Base-by-base conservation (phyloP, 2,797 vertebrate species). In the Phoxinus dragarum region DNA sequence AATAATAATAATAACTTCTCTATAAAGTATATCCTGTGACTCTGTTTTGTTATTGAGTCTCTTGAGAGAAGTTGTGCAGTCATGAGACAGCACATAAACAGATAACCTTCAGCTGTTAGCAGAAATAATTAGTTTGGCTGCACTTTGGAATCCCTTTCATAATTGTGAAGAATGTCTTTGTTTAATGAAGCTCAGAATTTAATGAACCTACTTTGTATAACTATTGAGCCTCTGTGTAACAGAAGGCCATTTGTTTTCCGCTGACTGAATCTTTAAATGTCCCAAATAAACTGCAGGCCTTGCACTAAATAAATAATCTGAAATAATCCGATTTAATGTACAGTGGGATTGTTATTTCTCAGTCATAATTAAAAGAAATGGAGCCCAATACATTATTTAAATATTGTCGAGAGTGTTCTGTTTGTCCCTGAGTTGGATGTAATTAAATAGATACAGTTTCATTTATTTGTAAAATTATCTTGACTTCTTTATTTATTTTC, bases 121-220 rank as follows among this genome's bases (percentile, higher is more conserved):
- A 68, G 64, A 42, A 36, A 23, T 81, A 68, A 73, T 77, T 49
- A 77, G 67, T 81, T 23, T n/a, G 72, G 56, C 34, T 23, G 54
- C 73, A 74, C 47, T 86, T 68, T 69, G 34, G 16, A 75, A 82
- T 71, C 10, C 56, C 1, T 31, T 81, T 82, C 42, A 86, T 59
- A 71, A 82, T 54, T 64, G 12, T 74, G 56, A 78, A 64, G 64
- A 81, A 83, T 7, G 17, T 79, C 56, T 86, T 86, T 89, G 87
- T 86, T 84, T 87, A 76, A 73, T 85, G 76, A 76, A 12, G 77
- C 82, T 75, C 69, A 67, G 82, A 84, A 74, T 86, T 52, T 27
- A 86, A 83, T 76, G 64, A 86, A 56, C 42, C 80, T 49, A 59
- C 71, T 80, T 83, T 78, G 80, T 59, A 12, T 84, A 78, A 88